Conservation (phyloP, 1,140 invertebrate species). For the Acromyrmex charruanus region DNA sequence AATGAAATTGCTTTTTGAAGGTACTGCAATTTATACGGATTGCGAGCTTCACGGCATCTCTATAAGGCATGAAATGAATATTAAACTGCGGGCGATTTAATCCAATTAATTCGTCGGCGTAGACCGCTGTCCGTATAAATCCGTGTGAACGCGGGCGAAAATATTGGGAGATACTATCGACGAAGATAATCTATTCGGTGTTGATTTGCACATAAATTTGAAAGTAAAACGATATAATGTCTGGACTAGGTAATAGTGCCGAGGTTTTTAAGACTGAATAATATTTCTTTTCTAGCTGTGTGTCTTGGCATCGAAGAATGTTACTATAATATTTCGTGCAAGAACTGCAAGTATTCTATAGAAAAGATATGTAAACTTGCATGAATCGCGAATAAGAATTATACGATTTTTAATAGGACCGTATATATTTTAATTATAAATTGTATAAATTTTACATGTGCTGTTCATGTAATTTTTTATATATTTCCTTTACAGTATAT, state of each 20-base stretch:
- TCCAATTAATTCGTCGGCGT: constrained; percentile 55
- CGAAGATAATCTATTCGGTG: constrained; percentile 42
- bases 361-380: not conserved
- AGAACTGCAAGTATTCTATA: not conserved
- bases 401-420: not conserved
- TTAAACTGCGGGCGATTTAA: constrained; percentile 61
- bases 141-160: constrained; percentile 18
- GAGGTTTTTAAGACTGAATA: constrained; percentile 18
- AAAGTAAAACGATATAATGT: constrained; percentile 5
- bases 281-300: not conserved
- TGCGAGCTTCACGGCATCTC: constrained; percentile 51
- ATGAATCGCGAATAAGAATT: not conserved
- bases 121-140: constrained; percentile 29
- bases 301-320: not conserved
- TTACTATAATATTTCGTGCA: not conserved
- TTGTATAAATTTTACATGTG: not conserved
- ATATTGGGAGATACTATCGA: constrained; percentile 39
- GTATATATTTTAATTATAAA: not conserved
- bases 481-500: not conserved
- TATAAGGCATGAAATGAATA: constrained; percentile 63
- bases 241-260: not conserved
- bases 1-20: constrained; percentile 66
- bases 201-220: constrained; percentile 42
- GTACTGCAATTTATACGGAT: constrained; percentile 59
- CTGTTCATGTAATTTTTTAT: not conserved